phyloP scores from a whole-genome alignment of 2,888 invertebrate genomes.

The Nemotelus pantherinus region DNA sequence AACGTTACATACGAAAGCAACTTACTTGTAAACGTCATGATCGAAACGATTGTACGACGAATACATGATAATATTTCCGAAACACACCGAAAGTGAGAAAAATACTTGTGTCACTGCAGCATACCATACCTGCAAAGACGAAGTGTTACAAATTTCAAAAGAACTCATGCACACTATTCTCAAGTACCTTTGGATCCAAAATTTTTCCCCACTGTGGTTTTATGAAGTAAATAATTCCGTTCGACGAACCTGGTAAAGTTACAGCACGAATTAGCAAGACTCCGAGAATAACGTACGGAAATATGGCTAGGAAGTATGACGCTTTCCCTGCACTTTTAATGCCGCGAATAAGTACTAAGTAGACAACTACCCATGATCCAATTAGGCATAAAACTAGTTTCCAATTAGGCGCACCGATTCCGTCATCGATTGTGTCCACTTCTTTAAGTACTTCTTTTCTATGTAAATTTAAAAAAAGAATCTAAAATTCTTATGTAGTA shows the following conservation, averaged over 20 bases:
- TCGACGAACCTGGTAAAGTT: slow-evolving; percentile 70
- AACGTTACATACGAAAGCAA: neutral
- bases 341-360: slow-evolving; percentile 68
- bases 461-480: slow-evolving; percentile 32
- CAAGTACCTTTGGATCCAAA: slow-evolving; percentile 67
- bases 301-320: slow-evolving; percentile 79
- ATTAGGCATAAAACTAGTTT: slow-evolving; percentile 67
- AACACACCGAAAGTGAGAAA: slow-evolving; percentile 72
- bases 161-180: neutral
- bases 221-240: slow-evolving; percentile 73
- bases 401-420: slow-evolving; percentile 69
- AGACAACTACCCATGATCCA: slow-evolving; percentile 67
- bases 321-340: slow-evolving; percentile 74
- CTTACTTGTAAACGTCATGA: slow-evolving; percentile 69
- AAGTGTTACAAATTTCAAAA: neutral
- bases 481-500: slow-evolving; percentile 17
- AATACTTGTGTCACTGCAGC: slow-evolving; percentile 74
- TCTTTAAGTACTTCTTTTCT: slow-evolving; percentile 69
- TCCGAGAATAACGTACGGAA: slow-evolving; percentile 74
- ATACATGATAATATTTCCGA: slow-evolving; percentile 72
- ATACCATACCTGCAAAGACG: slow-evolving; percentile 68
- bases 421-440: slow-evolving; percentile 65
- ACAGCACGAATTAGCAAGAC: slow-evolving; percentile 72
- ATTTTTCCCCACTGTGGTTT: slow-evolving; percentile 74
- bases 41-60: slow-evolving; percentile 71